Percentiles rank a stretch among this genome's conserved stretches.
phyloP scores from a whole-genome alignment of 2,113 vertebrate genomes.

The Pedetes capensis region DNA sequence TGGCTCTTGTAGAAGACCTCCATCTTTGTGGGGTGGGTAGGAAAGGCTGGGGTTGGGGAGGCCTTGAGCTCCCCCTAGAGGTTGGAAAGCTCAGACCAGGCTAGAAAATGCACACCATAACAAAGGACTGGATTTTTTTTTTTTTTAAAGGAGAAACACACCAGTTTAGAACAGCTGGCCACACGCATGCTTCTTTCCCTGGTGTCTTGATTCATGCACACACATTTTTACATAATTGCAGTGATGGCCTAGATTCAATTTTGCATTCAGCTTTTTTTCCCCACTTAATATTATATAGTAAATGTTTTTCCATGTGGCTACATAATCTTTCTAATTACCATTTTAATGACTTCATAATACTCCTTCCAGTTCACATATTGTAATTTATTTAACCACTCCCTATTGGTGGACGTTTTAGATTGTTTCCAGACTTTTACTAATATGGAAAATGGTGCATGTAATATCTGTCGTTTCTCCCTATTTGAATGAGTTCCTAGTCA shows the following conservation, averaged over 20 bases:
- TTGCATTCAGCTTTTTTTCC: constrained; percentile 21
- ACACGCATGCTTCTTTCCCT: constrained; percentile 28
- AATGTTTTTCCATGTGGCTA: constrained; percentile 76
- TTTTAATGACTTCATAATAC: constrained; percentile 79
- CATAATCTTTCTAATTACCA: constrained; percentile 77
- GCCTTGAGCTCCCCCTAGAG: constrained; percentile 57
- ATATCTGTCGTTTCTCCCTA: constrained; percentile 38
- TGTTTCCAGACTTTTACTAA: constrained; percentile 65
- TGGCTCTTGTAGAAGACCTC: background rate
- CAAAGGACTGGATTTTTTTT: background rate
- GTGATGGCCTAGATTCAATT: constrained; percentile 69
- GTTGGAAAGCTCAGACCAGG: background rate
- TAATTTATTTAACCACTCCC: constrained; percentile 71
- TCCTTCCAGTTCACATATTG: constrained; percentile 72
- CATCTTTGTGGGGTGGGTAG: background rate
- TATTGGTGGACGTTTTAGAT: constrained; percentile 65
- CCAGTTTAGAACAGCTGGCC: constrained; percentile 28
- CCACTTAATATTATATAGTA: constrained; percentile 75
- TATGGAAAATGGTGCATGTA: constrained; percentile 55
- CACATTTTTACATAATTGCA: constrained; percentile 70
- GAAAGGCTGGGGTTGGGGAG: background rate
- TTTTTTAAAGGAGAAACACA: background rate
- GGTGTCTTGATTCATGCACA: constrained; percentile 64
- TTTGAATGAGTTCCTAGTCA: constrained; percentile 54
- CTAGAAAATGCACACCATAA: background rate